Evolutionary conservation across 2,888 invertebrate species (phyloP).

Genomic region (Fabriciana adippe): DNA sequence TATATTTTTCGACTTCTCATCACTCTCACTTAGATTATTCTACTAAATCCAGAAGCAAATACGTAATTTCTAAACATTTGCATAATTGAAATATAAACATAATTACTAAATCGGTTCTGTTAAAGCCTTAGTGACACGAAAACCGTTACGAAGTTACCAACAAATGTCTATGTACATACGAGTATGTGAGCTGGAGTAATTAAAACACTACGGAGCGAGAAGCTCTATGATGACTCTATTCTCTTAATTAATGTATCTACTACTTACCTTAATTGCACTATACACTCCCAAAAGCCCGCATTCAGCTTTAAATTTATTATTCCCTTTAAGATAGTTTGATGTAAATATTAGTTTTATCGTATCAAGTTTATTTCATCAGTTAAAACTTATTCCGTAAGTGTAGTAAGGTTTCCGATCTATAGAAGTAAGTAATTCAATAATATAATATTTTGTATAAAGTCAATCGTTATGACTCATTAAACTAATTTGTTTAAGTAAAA

Average conservation of each 20-base stretch:
- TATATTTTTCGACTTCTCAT: no score
- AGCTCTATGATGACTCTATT: slow-evolving; percentile 36
- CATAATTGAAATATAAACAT: no score
- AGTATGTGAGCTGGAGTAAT: slow-evolving; percentile 33
- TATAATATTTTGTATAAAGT: no score
- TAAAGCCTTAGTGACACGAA: slow-evolving; percentile 12
- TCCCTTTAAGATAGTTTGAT: slow-evolving; percentile 19
- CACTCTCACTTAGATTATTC: no score
- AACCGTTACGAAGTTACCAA: slow-evolving; percentile 28
- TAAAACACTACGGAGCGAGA: slow-evolving; percentile 35
- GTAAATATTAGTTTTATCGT: slow-evolving; percentile 40
- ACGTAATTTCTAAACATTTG: no score
- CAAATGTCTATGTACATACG: slow-evolving; percentile 12
- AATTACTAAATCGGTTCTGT: no score
- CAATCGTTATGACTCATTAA: no score
- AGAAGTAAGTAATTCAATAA: no score
- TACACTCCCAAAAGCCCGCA: slow-evolving; percentile 35
- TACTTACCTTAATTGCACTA: slow-evolving; percentile 31
- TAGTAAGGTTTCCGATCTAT: not conserved
- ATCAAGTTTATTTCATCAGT: slow-evolving; percentile 34
- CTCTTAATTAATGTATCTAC: slow-evolving; percentile 39
- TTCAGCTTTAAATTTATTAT: slow-evolving; percentile 33
- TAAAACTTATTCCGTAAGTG: slow-evolving; percentile 8
- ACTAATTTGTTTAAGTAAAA: no score
- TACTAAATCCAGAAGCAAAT: no score